These are phyloP conservation scores for Brachyopa scutellaris DNA, from an alignment of 2,888 invertebrate genomes.

Conservation along the genomic window DNA sequence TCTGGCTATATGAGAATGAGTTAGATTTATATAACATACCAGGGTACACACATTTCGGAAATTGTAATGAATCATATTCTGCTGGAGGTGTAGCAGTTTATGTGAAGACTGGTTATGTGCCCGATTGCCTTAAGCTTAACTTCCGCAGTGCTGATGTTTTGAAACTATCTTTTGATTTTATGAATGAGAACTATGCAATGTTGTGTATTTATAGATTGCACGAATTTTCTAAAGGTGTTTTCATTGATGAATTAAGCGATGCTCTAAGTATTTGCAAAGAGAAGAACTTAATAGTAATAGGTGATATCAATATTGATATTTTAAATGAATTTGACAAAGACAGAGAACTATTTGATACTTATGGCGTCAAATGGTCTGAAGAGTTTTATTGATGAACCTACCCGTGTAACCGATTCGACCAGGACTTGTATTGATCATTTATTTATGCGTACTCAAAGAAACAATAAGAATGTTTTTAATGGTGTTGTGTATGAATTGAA, in stretches of 20 bases:
- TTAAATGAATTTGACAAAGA: no score
- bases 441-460: background rate
- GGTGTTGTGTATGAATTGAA: no score
- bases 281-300: background rate
- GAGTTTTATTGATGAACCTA: no score
- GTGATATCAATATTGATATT: no score
- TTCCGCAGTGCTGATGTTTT: background rate
- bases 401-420: no score
- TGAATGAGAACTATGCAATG: constrained; percentile 2
- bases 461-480: background rate
- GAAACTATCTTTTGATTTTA: constrained; percentile 22
- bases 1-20: constrained; percentile 5
- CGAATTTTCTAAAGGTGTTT: no score
- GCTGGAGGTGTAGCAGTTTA: no score
- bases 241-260: no score
- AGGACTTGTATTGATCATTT: no score
- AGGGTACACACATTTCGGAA: background rate
- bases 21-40: constrained; percentile 8
- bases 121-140: background rate
- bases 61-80: constrained; percentile 9
- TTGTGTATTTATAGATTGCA: no score
- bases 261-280: background rate
- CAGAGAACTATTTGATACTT: no score
- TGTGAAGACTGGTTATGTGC: background rate
- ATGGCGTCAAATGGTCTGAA: no score